Percentiles rank a stretch among this genome's conserved stretches.
Conservation (phyloP, 2,797 vertebrate species). For the Sibirionetta formosa region DNA sequence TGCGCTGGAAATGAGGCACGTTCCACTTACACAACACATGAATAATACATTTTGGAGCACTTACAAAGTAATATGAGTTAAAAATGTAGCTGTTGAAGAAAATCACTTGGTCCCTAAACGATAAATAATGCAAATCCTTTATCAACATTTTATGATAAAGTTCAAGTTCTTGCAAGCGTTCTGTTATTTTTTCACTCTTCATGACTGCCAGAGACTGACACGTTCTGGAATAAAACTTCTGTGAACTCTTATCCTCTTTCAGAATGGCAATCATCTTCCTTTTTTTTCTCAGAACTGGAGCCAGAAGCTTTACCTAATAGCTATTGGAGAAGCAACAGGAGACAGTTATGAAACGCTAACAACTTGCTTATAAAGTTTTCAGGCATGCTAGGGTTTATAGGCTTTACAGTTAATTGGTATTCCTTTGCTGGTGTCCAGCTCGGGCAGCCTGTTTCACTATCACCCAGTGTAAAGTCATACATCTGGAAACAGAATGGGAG, state of each 20-base stretch:
- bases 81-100: neutral
- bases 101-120: neutral
- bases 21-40: neutral
- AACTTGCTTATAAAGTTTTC: neutral
- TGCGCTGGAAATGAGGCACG: accelerated
- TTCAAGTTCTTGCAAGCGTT: neutral
- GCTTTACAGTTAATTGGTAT: neutral
- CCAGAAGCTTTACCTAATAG: conserved; percentile 57
- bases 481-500: neutral
- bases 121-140: neutral
- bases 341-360: neutral
- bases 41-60: neutral
- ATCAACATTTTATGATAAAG: neutral
- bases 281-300: conserved; percentile 41
- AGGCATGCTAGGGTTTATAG: neutral
- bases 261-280: conserved; percentile 19
- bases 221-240: neutral
- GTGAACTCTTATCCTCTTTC: conserved; percentile 5
- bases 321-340: conserved; percentile 11
- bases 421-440: neutral
- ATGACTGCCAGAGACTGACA: conserved; percentile 5
- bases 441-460: neutral
- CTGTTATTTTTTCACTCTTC: neutral
- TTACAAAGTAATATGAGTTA: neutral
- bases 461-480: conserved; percentile 9